phyloP scores from a whole-genome alignment of 2,113 vertebrate species.

The Strix aluco region DNA sequence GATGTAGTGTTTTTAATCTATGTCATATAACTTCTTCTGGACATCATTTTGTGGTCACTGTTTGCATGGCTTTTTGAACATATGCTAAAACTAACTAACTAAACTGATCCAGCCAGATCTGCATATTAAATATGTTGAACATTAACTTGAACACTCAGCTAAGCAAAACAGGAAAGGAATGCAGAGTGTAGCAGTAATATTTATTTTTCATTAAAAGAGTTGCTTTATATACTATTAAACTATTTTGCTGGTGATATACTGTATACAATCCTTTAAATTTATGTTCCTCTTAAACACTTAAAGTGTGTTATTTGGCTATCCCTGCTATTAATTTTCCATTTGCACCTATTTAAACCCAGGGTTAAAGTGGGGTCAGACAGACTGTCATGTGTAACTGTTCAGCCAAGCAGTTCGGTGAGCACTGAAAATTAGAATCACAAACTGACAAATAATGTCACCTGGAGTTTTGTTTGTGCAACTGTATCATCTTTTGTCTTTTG shows the following conservation, averaged over 20 bases:
- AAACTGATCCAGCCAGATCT: neutral
- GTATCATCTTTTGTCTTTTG: neutral
- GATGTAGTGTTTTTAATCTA: neutral
- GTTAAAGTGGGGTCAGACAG: neutral
- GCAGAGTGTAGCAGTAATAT: neutral
- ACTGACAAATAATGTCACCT: neutral
- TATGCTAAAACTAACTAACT: neutral
- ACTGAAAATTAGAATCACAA: neutral
- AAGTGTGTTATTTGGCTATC: neutral
- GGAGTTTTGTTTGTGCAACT: neutral
- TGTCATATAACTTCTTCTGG: neutral
- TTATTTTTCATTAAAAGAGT: neutral
- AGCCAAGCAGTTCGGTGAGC: neutral
- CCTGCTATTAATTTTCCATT: neutral
- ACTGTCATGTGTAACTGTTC: neutral
- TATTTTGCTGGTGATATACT: neutral
- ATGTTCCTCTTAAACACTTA: neutral
- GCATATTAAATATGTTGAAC: neutral
- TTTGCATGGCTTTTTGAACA: neutral
- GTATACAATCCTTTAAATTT: neutral
- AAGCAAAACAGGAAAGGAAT: neutral
- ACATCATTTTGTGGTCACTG: neutral
- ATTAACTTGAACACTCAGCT: neutral
- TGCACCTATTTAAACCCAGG: neutral
- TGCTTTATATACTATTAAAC: neutral